Evolutionary conservation across 2,888 invertebrate genomes (phyloP).

Genomic region (Microctonus aethiopoides): DNA sequence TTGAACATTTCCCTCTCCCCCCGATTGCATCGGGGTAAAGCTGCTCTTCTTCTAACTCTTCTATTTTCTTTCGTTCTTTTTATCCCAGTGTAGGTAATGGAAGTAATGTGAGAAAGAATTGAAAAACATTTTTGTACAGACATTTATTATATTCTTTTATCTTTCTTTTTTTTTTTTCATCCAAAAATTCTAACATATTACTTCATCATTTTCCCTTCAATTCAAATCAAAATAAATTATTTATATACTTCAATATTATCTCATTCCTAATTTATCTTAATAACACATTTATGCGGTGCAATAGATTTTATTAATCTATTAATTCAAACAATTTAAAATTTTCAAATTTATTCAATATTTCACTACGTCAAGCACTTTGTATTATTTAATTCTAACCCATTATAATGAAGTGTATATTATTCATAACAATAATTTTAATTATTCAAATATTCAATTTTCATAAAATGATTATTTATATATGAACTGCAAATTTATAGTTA

Average conservation of each 20-base stretch:
- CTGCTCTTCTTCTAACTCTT: neutral
- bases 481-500: too few species aligned
- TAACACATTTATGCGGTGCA: too few species aligned
- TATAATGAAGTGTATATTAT: too few species aligned
- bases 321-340: too few species aligned
- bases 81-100: neutral
- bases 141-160: neutral
- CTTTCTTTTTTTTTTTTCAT: neutral
- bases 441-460: neutral
- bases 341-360: too few species aligned
- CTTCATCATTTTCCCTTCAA: neutral
- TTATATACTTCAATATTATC: too few species aligned
- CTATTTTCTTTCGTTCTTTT: neutral
- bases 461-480: neutral
- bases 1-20: neutral
- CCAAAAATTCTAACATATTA: conserved; percentile 3
- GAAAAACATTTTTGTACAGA: conserved; percentile 15
- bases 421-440: neutral
- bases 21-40: conserved; percentile 6
- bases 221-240: neutral
- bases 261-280: too few species aligned
- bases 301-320: too few species aligned
- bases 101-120: conserved; percentile 18
- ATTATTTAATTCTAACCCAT: too few species aligned
- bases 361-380: too few species aligned